Percentiles rank a stretch among this genome's conserved stretches.
Conservation (phyloP, 2,113 vertebrate species). For the Xiphorhynchus elegans region DNA sequence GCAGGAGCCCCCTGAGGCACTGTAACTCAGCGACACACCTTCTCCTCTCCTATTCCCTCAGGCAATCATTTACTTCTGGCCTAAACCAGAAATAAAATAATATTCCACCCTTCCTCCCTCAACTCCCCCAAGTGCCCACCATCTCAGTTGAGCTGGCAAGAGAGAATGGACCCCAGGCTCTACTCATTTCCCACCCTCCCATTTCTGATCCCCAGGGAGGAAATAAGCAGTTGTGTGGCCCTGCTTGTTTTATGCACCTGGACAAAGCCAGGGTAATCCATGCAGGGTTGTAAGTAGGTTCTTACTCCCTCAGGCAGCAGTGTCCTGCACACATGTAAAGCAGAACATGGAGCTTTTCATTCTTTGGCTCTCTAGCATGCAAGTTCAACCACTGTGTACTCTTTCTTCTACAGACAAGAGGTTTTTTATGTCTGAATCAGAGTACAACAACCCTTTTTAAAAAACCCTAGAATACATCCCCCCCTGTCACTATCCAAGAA, state of each 20-base stretch:
- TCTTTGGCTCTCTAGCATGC: not conserved
- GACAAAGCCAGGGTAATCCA: conserved; percentile 28
- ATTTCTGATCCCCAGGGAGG: conserved; percentile 34
- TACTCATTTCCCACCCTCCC: conserved; percentile 34
- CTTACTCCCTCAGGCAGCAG: conserved; percentile 31
- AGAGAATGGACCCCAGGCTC: not conserved
- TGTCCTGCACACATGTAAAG: not conserved
- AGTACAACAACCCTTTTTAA: not conserved
- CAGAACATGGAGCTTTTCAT: not conserved
- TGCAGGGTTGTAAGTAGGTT: not conserved
- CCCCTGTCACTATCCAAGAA: not conserved
- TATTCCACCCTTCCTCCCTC: not conserved
- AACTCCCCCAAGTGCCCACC: not conserved
- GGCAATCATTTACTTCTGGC: conserved; percentile 11
- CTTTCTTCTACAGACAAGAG: not conserved
- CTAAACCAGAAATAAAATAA: conserved; percentile 46
- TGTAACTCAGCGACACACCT: conserved; percentile 23
- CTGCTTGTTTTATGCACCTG: conserved; percentile 47
- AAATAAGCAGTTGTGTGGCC: conserved; percentile 58
- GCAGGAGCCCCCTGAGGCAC: not conserved
- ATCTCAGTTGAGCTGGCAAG: not conserved
- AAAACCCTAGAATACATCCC: not conserved
- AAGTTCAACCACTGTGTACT: accelerated
- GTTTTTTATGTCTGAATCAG: not conserved
- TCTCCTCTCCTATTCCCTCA: not conserved